Percentiles rank a stretch among this genome's conserved stretches.
These are phyloP conservation scores for Rhogogaster chlorosoma DNA, from an alignment of 2,888 invertebrate genomes.

Conservation along the genomic window DNA sequence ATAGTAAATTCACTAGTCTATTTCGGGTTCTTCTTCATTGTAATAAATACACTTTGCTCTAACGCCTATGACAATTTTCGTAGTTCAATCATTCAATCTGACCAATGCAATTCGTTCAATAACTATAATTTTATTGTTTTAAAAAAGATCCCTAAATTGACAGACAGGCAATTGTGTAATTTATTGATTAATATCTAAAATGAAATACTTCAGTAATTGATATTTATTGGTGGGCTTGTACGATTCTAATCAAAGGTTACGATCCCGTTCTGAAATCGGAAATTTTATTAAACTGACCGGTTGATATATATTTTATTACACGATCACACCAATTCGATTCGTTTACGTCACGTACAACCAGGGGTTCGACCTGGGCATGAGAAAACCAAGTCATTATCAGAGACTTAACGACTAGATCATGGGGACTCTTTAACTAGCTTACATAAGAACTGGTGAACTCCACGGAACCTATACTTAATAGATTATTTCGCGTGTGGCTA, in stretches of 20 bases:
- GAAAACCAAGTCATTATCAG: background rate
- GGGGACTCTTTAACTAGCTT: background rate
- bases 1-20: background rate
- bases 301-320: background rate
- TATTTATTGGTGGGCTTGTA: background rate
- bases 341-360: background rate
- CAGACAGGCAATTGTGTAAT: background rate
- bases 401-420: constrained; percentile 5
- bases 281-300: background rate
- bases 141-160: background rate
- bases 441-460: constrained; percentile 17
- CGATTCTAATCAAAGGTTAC: background rate
- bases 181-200: constrained; percentile 32
- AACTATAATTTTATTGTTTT: constrained; percentile 7
- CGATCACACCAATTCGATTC: background rate
- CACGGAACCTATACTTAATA: background rate
- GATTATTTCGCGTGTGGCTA: constrained; percentile 16
- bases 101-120: background rate
- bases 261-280: background rate
- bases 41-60: background rate
- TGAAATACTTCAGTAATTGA: constrained; percentile 28
- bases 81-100: background rate
- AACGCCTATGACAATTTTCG: background rate
- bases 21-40: background rate
- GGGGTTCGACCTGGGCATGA: background rate